phyloP scores from a whole-genome alignment of 2,797 vertebrate species.

The Phaenicophaeus curvirostris region DNA sequence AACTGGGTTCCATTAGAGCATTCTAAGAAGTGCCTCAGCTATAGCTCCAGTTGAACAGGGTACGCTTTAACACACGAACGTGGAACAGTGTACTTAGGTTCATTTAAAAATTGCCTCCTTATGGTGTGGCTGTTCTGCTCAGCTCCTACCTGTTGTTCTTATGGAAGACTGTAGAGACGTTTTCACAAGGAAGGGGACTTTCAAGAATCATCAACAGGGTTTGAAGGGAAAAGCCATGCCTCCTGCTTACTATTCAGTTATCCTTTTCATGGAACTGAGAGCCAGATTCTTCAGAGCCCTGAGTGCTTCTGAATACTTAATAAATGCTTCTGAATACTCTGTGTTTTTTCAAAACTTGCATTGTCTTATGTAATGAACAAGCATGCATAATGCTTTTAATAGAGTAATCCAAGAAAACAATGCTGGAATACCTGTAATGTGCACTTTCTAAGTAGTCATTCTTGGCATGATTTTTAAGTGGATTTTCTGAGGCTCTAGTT shows the following conservation, averaged over 20 bases:
- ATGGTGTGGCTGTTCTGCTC: background rate
- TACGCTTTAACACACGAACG: accelerated
- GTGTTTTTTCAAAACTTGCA: background rate
- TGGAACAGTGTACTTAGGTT: background rate
- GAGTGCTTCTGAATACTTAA: background rate
- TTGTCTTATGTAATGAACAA: background rate
- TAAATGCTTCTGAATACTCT: background rate
- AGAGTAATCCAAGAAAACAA: background rate
- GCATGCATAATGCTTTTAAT: background rate
- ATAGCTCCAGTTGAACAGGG: background rate
- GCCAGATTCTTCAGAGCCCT: background rate
- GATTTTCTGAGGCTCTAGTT: background rate
- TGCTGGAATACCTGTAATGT: background rate
- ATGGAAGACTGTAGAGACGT: background rate
- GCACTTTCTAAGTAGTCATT: background rate
- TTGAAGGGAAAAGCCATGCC: background rate
- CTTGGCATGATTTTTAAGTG: background rate
- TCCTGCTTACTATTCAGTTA: background rate
- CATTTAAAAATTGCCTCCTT: background rate
- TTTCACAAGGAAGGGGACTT: background rate
- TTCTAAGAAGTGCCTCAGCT: background rate
- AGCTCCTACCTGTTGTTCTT: background rate
- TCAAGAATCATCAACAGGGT: background rate
- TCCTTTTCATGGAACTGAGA: background rate
- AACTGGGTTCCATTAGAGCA: background rate